These are phyloP conservation scores for Xylophagus ater DNA, from an alignment of 2,888 invertebrate genomes.

Conservation along the genomic window DNA sequence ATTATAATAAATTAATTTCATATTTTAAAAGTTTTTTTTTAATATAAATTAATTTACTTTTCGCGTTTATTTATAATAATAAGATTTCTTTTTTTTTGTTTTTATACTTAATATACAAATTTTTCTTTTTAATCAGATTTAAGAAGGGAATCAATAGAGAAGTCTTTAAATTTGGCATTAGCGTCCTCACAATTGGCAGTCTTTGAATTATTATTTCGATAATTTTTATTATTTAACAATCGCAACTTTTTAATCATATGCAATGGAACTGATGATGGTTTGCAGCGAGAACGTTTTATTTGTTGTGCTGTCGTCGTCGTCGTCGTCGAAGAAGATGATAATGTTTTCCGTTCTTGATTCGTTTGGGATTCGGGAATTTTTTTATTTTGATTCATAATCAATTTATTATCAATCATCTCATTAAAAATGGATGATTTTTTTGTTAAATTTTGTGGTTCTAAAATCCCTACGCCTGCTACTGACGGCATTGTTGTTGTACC, in stretches of 20 bases:
- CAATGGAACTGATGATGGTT: background rate
- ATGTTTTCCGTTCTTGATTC: too few relatives aligned
- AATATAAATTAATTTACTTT: too few relatives aligned
- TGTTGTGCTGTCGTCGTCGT: too few relatives aligned
- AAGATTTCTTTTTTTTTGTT: background rate
- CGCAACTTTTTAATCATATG: background rate
- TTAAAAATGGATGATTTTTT: too few relatives aligned
- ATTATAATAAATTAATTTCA: too few relatives aligned
- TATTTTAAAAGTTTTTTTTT: too few relatives aligned
- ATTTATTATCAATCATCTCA: too few relatives aligned
- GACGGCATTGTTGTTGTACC: slow-evolving; percentile 7
- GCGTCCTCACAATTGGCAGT: slow-evolving; percentile 28
- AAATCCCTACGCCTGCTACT: slow-evolving; percentile 7
- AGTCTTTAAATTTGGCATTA: slow-evolving; percentile 40
- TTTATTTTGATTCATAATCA: too few relatives aligned
- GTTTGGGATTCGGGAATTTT: too few relatives aligned
- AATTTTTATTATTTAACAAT: slow-evolving; percentile 7
- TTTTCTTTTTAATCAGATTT: slow-evolving; percentile 24
- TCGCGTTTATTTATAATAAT: too few relatives aligned
- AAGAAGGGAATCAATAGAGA: slow-evolving; percentile 38
- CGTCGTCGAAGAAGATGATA: too few relatives aligned
- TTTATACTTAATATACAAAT: slow-evolving; percentile 1
- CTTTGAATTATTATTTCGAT: slow-evolving; percentile 8
- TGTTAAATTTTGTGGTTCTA: background rate
- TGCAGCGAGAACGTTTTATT: background rate